These are phyloP conservation scores for Mellivora capensis DNA, from an alignment of 2,113 vertebrate genomes.

Conservation along the genomic window DNA sequence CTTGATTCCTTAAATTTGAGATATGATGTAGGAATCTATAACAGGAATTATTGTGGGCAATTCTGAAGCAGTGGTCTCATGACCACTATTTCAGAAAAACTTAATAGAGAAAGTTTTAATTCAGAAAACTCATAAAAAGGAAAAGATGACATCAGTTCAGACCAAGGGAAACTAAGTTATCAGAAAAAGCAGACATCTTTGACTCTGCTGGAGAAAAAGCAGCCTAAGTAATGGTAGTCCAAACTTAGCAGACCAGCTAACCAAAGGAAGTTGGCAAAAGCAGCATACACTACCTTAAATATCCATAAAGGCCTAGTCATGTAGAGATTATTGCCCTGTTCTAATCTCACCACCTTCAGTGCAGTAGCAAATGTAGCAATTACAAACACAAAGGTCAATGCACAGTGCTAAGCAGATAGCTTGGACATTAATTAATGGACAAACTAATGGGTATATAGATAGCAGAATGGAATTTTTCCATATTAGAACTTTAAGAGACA, in stretches of 20 bases:
- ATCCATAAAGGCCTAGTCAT: neutral
- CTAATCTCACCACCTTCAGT: neutral
- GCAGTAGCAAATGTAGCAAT: neutral
- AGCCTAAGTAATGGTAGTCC: neutral
- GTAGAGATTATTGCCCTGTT: neutral
- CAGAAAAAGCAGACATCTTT: neutral
- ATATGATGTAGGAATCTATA: neutral
- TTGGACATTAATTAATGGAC: neutral
- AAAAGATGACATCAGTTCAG: neutral
- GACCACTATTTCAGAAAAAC: neutral
- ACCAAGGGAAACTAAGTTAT: neutral
- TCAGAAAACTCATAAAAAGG: neutral
- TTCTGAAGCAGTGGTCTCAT: neutral
- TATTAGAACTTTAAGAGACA: neutral
- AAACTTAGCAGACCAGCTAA: neutral
- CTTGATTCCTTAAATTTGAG: neutral
- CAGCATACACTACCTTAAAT: neutral
- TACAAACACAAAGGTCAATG: neutral
- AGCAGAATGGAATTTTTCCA: neutral
- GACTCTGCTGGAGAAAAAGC: neutral
- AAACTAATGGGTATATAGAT: neutral
- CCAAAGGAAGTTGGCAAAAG: slow-evolving; percentile 40
- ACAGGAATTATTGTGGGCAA: neutral
- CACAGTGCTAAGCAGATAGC: neutral
- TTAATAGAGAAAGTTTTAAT: neutral